These are phyloP conservation scores for Blastobasis adustella DNA, from an alignment of 2,888 invertebrate genomes.

Conservation along the genomic window DNA sequence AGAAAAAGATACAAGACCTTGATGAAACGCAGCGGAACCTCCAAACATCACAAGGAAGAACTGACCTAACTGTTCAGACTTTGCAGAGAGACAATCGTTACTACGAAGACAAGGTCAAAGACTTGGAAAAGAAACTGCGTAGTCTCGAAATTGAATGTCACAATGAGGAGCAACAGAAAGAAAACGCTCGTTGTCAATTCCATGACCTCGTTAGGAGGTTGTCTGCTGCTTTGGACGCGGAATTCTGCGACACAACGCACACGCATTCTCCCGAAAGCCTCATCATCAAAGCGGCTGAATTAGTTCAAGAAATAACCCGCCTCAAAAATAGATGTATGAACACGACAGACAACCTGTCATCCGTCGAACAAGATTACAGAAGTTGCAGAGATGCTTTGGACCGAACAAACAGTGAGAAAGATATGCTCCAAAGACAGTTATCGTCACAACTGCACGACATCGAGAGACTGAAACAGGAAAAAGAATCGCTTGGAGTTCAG, in stretches of 20 bases:
- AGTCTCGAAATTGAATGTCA: slow-evolving; percentile 82
- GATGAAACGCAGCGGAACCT: slow-evolving; percentile 85
- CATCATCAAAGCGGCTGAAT: slow-evolving; percentile 84
- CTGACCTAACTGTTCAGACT: slow-evolving; percentile 83
- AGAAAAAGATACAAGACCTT: slow-evolving; percentile 84
- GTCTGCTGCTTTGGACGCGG: slow-evolving; percentile 81
- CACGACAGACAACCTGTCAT: slow-evolving; percentile 75
- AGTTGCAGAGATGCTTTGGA: slow-evolving; percentile 80
- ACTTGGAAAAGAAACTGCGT: slow-evolving; percentile 83
- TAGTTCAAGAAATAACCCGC: slow-evolving; percentile 82
- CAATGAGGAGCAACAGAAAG: slow-evolving; percentile 84
- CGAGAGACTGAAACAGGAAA: slow-evolving; percentile 84
- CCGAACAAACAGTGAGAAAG: slow-evolving; percentile 79
- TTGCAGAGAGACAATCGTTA: slow-evolving; percentile 82
- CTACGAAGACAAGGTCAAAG: slow-evolving; percentile 85
- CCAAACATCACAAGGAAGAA: slow-evolving; percentile 75
- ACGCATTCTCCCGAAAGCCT: slow-evolving; percentile 80
- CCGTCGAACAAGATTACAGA: slow-evolving; percentile 78
- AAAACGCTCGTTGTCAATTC: slow-evolving; percentile 78
- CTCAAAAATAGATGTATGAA: slow-evolving; percentile 77
- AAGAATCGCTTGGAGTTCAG: slow-evolving; percentile 83
- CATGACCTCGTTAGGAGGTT: slow-evolving; percentile 84
- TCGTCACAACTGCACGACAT: slow-evolving; percentile 82
- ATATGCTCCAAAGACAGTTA: slow-evolving; percentile 83
- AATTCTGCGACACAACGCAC: slow-evolving; percentile 79